Evolutionary conservation across 2,113 vertebrate genomes (phyloP).

Genomic region (Rhinopomastus cyanomelas): DNA sequence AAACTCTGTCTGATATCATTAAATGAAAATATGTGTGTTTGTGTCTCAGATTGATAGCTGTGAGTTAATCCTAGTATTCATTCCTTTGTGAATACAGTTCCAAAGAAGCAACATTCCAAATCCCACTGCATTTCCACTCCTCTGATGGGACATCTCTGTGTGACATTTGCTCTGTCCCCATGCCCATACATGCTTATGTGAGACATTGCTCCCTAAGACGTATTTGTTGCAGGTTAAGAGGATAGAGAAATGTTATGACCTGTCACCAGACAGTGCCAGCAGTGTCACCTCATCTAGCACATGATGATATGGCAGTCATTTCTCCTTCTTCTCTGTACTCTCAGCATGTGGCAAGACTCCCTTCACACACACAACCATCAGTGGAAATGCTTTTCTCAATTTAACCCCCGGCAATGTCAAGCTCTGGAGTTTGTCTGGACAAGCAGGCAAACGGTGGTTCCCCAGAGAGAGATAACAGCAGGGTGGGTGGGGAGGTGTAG

Average conservation of each 20-base stretch:
- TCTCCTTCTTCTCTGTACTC: not conserved
- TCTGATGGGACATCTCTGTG: not conserved
- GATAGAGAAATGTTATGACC: not conserved
- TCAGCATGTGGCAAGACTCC: not conserved
- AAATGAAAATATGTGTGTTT: not conserved
- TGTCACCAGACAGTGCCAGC: not conserved
- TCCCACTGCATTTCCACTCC: not conserved
- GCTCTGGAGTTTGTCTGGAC: not conserved
- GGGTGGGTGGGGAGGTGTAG: not conserved
- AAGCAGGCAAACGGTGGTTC: not conserved
- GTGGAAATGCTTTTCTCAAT: not conserved
- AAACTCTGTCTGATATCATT: not conserved
- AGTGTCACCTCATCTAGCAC: not conserved
- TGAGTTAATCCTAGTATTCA: not conserved
- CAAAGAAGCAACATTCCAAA: not conserved
- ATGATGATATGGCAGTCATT: not conserved
- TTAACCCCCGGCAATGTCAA: not conserved
- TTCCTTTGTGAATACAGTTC: not conserved
- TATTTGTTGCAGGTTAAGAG: not conserved
- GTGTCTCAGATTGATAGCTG: not conserved
- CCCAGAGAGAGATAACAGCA: not conserved
- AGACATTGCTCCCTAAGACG: not conserved
- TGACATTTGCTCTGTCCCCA: not conserved
- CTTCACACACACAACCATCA: not conserved
- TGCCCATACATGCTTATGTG: not conserved